Conservation (phyloP, 1,140 invertebrate species). For the Diorhabda carinulata region DNA sequence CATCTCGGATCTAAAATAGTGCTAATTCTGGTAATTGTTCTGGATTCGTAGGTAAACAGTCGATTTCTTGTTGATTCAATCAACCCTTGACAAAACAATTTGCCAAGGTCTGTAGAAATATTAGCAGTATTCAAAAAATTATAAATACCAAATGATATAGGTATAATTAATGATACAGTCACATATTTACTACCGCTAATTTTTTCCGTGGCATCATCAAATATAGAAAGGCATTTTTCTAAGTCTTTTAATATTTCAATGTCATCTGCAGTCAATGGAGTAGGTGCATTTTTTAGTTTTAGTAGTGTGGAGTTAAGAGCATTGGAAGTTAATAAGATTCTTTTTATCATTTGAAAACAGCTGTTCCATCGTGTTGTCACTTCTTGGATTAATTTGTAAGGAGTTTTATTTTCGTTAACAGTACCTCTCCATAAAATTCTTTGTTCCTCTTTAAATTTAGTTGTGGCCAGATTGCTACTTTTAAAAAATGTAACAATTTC, state of each 20-base stretch:
- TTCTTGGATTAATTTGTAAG: neutral
- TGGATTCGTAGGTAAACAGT: constrained; percentile 23
- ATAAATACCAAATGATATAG: constrained; percentile 18
- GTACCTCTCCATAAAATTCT: too few species aligned
- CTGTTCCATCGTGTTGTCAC: constrained; percentile 7
- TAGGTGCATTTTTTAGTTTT: constrained; percentile 19
- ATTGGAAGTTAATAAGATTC: constrained; percentile 19
- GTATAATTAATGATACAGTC: constrained; percentile 24
- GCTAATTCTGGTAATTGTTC: constrained; percentile 17
- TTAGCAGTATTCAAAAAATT: constrained; percentile 6
- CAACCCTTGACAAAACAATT: constrained; percentile 15
- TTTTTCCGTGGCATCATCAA: constrained; percentile 23
- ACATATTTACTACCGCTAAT: constrained; percentile 17
- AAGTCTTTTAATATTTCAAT: constrained; percentile 18
- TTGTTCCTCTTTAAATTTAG: too few species aligned
- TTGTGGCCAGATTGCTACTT: too few species aligned
- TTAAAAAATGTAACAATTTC: too few species aligned
- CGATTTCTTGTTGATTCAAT: constrained; percentile 17
- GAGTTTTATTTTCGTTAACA: too few species aligned
- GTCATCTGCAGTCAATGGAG: constrained; percentile 16
- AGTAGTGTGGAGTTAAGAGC: constrained; percentile 18
- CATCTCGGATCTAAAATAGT: constrained; percentile 23
- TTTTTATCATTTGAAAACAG: constrained; percentile 13
- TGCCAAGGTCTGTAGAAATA: neutral
- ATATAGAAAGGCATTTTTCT: constrained; percentile 8